A percentile compares a stretch with the other conserved stretches of the same genome.
phyloP scores from a whole-genome alignment of 2,113 vertebrate genomes.

The Petrocephalus zakoni region DNA sequence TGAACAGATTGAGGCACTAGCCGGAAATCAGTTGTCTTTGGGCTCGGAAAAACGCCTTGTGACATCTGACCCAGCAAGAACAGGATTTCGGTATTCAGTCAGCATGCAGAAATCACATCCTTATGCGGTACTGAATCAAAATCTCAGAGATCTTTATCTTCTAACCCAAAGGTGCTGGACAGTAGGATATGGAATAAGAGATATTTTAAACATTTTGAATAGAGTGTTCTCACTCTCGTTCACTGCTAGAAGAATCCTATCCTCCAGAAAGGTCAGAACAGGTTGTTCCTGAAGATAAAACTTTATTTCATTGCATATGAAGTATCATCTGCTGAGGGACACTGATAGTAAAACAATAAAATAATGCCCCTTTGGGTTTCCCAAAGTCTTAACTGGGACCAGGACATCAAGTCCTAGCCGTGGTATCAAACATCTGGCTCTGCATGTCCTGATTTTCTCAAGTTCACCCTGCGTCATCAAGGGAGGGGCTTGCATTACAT shows the following conservation, averaged over 20 bases:
- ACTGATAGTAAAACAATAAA: background rate
- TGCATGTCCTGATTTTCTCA: background rate
- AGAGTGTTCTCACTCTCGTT: background rate
- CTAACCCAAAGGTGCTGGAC: background rate
- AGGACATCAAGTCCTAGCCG: background rate
- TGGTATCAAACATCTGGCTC: background rate
- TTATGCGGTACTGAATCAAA: background rate
- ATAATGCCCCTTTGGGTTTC: background rate
- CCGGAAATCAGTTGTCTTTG: background rate
- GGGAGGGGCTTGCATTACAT: background rate
- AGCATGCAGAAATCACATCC: background rate
- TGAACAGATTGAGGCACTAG: background rate
- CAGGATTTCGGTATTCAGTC: background rate
- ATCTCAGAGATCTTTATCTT: background rate
- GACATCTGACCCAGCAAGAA: background rate
- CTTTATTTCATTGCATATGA: background rate
- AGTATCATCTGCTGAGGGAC: background rate
- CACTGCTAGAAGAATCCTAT: background rate
- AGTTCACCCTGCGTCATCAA: background rate
- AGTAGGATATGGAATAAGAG: background rate
- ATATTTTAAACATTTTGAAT: background rate
- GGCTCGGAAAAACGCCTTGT: background rate
- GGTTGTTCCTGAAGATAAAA: background rate
- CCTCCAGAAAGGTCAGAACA: background rate
- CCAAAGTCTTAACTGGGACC: background rate